These are phyloP conservation scores for Nipponacmea schrenckii DNA, from an alignment of 2,888 invertebrate genomes.

Conservation along the genomic window DNA sequence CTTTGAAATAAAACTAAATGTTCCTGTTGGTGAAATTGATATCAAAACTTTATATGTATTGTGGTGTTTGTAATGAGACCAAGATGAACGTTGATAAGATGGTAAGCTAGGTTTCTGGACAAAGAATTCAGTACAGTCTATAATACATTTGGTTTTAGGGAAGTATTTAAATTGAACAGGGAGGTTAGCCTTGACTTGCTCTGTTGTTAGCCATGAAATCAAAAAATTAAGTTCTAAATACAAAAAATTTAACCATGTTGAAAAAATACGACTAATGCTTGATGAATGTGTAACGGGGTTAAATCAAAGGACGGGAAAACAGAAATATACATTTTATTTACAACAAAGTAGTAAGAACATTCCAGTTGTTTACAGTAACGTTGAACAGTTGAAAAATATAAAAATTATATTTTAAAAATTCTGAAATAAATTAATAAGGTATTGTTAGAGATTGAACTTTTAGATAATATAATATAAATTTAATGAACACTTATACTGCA, in stretches of 20 bases:
- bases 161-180: not conserved
- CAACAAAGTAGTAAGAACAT: too few relatives aligned
- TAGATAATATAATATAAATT: too few relatives aligned
- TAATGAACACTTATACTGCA: too few relatives aligned
- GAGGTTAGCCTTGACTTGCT: not conserved
- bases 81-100: conserved; percentile 20
- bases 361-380: too few relatives aligned
- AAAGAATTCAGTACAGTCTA: conserved; percentile 12
- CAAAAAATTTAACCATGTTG: not conserved
- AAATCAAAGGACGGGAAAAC: too few relatives aligned
- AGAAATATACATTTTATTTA: too few relatives aligned
- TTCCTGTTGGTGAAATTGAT: conserved; percentile 22
- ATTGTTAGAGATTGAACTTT: too few relatives aligned
- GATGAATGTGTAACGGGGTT: too few relatives aligned
- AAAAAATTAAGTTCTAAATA: not conserved
- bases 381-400: too few relatives aligned
- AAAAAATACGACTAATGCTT: not conserved
- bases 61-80: conserved; percentile 26
- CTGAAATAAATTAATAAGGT: too few relatives aligned
- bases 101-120: conserved; percentile 25
- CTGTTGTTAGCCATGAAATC: too few relatives aligned
- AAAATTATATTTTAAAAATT: too few relatives aligned
- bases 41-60: conserved; percentile 24
- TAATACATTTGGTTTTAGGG: not conserved
- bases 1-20: conserved; percentile 26